A percentile compares a stretch with the other conserved stretches of the same genome.
These are phyloP conservation scores for Arrhopalites spinosus DNA, from an alignment of 2,888 invertebrate species.

Conservation along the genomic window DNA sequence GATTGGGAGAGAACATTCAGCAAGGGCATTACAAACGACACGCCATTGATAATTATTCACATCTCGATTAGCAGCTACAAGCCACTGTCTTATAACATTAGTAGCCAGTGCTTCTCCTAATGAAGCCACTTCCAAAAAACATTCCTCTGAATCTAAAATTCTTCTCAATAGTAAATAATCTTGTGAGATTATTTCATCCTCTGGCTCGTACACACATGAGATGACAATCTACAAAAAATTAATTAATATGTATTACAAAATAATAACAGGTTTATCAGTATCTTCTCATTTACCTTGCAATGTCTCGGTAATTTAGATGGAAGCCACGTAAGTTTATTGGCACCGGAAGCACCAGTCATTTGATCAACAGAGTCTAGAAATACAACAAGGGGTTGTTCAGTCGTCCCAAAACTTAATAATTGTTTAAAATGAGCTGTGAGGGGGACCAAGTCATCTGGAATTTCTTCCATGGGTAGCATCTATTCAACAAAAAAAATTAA, in stretches of 20 bases:
- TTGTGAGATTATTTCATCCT: conserved; percentile 82
- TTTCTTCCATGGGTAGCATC: conserved; percentile 88
- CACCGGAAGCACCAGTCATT: conserved; percentile 89
- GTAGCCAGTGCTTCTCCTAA: conserved; percentile 92
- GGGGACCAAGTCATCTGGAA: conserved; percentile 94
- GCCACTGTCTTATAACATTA: conserved; percentile 83
- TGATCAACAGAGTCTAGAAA: conserved; percentile 97
- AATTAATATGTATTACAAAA: neutral
- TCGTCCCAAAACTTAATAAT: conserved; percentile 78
- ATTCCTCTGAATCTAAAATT: conserved; percentile 86
- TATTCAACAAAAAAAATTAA: too few species aligned
- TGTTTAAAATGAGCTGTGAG: conserved; percentile 95
- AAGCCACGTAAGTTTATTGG: conserved; percentile 94
- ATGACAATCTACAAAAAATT: conserved; percentile 75
- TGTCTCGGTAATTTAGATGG: conserved; percentile 85
- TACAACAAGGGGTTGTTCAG: conserved; percentile 83
- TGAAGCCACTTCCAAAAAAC: conserved; percentile 86
- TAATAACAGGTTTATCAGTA: neutral
- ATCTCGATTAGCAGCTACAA: conserved; percentile 85
- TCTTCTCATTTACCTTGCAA: conserved; percentile 78
- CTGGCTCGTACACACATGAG: conserved; percentile 85
- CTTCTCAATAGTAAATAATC: conserved; percentile 83
- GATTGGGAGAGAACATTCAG: conserved; percentile 90
- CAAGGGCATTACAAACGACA: conserved; percentile 89
- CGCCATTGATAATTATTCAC: conserved; percentile 93